A percentile compares a stretch with the other conserved stretches of the same genome.
Evolutionary conservation across 2,888 invertebrate genomes (phyloP).

Genomic region (Eulithis testata): DNA sequence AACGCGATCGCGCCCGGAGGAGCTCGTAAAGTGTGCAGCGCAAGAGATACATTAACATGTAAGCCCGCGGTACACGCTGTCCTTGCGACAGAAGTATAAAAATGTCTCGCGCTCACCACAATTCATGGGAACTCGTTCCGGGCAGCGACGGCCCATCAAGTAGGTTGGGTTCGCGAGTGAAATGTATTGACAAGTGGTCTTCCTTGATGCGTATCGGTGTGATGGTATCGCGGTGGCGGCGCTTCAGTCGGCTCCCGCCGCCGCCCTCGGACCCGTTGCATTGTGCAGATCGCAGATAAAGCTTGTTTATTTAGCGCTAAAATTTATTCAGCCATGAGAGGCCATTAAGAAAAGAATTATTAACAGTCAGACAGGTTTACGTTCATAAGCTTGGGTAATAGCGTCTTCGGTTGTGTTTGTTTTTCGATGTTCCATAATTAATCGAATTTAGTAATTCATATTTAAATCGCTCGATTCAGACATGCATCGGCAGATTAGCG

Average conservation of each 20-base stretch:
- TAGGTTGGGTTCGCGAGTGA: slow-evolving; percentile 73
- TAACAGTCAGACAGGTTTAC: slow-evolving; percentile 73
- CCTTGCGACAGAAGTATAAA: slow-evolving; percentile 74
- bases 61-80: slow-evolving; percentile 65
- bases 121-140: slow-evolving; percentile 79
- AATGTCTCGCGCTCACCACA: slow-evolving; percentile 74
- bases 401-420: slow-evolving; percentile 63
- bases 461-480: slow-evolving; percentile 42
- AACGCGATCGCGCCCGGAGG: slow-evolving; percentile 56
- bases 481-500: slow-evolving; percentile 50
- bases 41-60: slow-evolving; percentile 70
- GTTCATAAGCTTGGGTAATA: slow-evolving; percentile 68
- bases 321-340: slow-evolving; percentile 76
- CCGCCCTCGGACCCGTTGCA: slow-evolving; percentile 70
- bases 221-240: slow-evolving; percentile 80
- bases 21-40: slow-evolving; percentile 55
- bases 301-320: slow-evolving; percentile 81
- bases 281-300: slow-evolving; percentile 80
- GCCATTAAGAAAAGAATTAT: slow-evolving; percentile 77
- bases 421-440: slow-evolving; percentile 67
- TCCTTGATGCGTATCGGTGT: slow-evolving; percentile 83
- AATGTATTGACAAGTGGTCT: slow-evolving; percentile 84
- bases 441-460: slow-evolving; percentile 66
- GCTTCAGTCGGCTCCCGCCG: slow-evolving; percentile 76
- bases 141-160: slow-evolving; percentile 73